Base-by-base conservation (phyloP, 2,113 vertebrate species). In the Ictalurus furcatus region DNA sequence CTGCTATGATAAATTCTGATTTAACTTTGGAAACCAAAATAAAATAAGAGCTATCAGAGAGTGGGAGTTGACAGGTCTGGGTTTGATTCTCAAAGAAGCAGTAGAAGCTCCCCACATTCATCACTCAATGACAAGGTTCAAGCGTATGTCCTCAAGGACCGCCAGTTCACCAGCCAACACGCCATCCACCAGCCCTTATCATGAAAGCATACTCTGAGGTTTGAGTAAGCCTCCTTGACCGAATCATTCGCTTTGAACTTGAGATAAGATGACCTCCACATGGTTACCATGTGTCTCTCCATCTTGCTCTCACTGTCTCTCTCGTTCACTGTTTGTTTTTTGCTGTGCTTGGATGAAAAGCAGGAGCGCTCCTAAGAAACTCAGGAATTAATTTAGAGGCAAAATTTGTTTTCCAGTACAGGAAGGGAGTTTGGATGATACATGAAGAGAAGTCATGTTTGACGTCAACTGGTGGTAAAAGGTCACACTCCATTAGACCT, bases 201-300 rank as follows among this genome's bases (percentile, higher is more conserved):
- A 95, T 93, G 88, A 94, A 95, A 94, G 91, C 92, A 93, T 94
- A 94, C 93, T 93, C 92, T 83, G 54, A 86, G 89, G 89, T 83
- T 87, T 94, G 92, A 92, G 92, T 93, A 92, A 93, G 89, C 89
- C 88, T 88, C 84, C 91, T 91, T 74, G 85, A 83, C 63, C 4
- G 74, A 40, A 85, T 90, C 52, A 30, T 90, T 90, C 58, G n/a
- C 95, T 96, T 96, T 95, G 94, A 95, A 94, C 91, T 93, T 93
- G 84, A 94, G 94, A 95, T 95, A 94, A 94, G 92, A 91, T 91
- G 93, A 93, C 91, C 87, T 92, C 86, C 93, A 94, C 91, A 93
- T 94, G 92, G 90, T 82, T 76, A 90, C 90, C 89, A 89, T 92
- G 83, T 94, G 86, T 90, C 54, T 91, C 73, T 92, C 67, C 48